Evolutionary conservation across 2,888 invertebrate species (phyloP), one percentile per base, ranked within the genome.

Genomic region (Spisula solida): DNA sequence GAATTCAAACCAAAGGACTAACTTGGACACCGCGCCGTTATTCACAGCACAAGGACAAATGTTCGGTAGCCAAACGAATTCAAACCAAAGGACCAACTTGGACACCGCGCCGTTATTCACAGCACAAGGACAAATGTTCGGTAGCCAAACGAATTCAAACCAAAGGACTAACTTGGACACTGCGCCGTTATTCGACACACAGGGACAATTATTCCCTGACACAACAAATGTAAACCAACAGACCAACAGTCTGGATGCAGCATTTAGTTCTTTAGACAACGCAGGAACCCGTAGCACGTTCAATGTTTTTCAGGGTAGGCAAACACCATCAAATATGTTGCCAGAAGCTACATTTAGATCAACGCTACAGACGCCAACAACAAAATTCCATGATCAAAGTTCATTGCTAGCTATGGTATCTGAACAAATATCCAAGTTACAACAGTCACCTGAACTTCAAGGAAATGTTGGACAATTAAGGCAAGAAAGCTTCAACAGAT

Each of bases 391-490:
- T 31, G 88, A 91, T 29, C 88, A 91, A 66, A 12, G 79, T 60
- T 86, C 91, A 10, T 66, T 91, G 12, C 41, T 91, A 31, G 70
- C 79, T 8, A 91, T 91, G 85, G 82, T 91, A 1, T 85, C 87
- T 16, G 88, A 89, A 48, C 91, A 91, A 87, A 87, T 91, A 51
- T 60, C 84, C 18, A 83, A 87, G 31, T 70, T 81, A 25, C 82
- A 83, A 31, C 78, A 82, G 18, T 25, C 60, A 25, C 14, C 31
- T 31, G n/a, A 56, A 25, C 12, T 55, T 55, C 6, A 55, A 25
- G 51, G 16, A 34, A 29, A 29, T 55, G 16, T 81, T 25, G 25
- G 16, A 16, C 5, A 48, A 14, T 29, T 78, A n/a, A 8, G 16
- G 16, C 70, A 75, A 20, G 55, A 51, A 6, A 75, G 55, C 12